Percentiles rank a stretch among this genome's conserved stretches.
These are phyloP conservation scores for Philonicus albiceps DNA, from an alignment of 2,888 invertebrate genomes.

Conservation along the genomic window DNA sequence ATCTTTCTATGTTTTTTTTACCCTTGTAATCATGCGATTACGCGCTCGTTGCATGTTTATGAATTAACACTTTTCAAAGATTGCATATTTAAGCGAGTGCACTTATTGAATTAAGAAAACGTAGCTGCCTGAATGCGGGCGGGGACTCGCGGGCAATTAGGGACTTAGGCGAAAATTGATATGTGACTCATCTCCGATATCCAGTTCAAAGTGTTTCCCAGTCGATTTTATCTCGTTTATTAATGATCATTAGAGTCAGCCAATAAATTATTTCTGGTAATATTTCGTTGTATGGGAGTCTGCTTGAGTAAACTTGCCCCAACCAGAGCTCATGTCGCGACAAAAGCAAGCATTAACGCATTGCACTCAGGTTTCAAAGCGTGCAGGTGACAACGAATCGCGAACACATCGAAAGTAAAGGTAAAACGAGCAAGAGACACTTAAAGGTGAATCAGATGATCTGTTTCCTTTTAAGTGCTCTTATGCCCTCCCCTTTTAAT, in stretches of 20 bases:
- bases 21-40: background rate
- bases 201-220: background rate
- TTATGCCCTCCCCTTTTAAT: background rate
- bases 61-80: background rate
- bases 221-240: slow-evolving; percentile 33
- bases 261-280: slow-evolving; percentile 24
- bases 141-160: background rate
- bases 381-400: slow-evolving; percentile 30
- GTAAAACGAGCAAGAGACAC: slow-evolving; percentile 23
- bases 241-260: slow-evolving; percentile 30
- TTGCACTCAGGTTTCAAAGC: background rate
- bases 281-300: background rate
- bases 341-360: background rate
- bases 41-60: background rate
- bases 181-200: background rate
- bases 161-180: background rate
- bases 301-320: background rate
- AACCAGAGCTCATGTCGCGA: background rate
- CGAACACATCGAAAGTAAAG: background rate
- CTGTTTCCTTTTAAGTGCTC: slow-evolving; percentile 14
- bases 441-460: slow-evolving; percentile 39
- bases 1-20: background rate
- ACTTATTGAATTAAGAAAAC: background rate
- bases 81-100: background rate
- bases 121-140: background rate